A percentile compares a stretch with the other conserved stretches of the same genome.
phyloP scores from a whole-genome alignment of 92 coral and sea anemone species.

The Nematostella vectensis region DNA sequence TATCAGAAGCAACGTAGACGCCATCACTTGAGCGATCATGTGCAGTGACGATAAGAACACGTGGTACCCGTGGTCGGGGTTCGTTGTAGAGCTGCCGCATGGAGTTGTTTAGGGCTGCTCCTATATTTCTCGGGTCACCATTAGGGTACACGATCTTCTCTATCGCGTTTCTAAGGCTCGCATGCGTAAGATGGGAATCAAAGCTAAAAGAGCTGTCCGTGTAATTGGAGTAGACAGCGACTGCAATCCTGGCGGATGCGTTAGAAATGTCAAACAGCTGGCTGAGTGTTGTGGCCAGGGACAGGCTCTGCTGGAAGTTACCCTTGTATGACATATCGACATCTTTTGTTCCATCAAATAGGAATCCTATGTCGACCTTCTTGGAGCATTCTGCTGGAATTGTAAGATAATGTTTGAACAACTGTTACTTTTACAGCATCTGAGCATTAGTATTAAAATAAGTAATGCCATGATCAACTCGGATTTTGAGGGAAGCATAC shows the following conservation, averaged over 20 bases:
- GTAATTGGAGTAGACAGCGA: background rate
- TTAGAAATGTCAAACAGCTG: background rate
- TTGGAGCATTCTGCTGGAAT: background rate
- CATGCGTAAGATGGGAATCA: no score
- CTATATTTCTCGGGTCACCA: background rate
- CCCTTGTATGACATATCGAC: background rate
- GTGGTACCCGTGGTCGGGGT: background rate
- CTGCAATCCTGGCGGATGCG: background rate
- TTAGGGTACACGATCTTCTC: background rate
- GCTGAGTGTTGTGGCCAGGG: background rate
- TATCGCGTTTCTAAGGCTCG: background rate
- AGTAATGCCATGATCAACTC: no score
- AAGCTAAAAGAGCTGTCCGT: background rate
- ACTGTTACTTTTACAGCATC: no score
- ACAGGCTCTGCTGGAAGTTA: background rate
- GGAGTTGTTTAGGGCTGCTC: background rate
- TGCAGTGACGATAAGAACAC: background rate
- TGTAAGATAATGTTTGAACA: no score
- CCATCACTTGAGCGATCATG: conserved; percentile 2
- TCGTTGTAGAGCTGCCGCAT: background rate
- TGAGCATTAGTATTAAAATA: no score
- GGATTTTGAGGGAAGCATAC: no score
- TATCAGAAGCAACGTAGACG: background rate
- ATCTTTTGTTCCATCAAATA: background rate
- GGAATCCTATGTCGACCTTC: background rate